Conservation (phyloP, 2,113 vertebrate species). For the Mirza zaza region DNA sequence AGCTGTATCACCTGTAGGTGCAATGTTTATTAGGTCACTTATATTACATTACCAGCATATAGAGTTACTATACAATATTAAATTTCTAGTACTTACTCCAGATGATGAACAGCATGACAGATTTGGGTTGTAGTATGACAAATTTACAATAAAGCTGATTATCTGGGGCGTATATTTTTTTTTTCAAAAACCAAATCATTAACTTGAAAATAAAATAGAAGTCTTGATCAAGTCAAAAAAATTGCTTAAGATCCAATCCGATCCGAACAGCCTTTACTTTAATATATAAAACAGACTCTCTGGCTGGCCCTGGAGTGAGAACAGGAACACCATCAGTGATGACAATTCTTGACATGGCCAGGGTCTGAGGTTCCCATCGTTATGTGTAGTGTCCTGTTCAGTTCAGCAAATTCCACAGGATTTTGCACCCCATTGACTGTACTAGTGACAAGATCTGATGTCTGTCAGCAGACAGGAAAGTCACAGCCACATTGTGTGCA, state of each 20-base stretch:
- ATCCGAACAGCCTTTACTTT: conserved; percentile 51
- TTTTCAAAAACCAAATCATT: conserved; percentile 14
- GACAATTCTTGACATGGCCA: conserved; percentile 84
- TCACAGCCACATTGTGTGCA: conserved; percentile 74
- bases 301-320: conserved; percentile 85
- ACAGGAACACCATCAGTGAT: conserved; percentile 85
- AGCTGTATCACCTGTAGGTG: background rate
- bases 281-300: conserved; percentile 79
- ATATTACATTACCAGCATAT: background rate
- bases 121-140: background rate
- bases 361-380: conserved; percentile 77
- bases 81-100: background rate
- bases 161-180: background rate
- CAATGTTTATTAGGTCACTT: conserved; percentile 31
- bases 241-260: conserved; percentile 69
- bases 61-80: background rate
- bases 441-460: conserved; percentile 88
- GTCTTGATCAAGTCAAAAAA: conserved; percentile 79
- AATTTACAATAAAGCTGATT: background rate
- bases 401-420: conserved; percentile 84
- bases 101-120: background rate
- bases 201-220: conserved; percentile 51
- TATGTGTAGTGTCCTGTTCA: conserved; percentile 88
- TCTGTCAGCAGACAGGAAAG: conserved; percentile 86
- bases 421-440: conserved; percentile 88